phyloP scores from a whole-genome alignment of 2,888 invertebrate species.

The Eilema depressum region DNA sequence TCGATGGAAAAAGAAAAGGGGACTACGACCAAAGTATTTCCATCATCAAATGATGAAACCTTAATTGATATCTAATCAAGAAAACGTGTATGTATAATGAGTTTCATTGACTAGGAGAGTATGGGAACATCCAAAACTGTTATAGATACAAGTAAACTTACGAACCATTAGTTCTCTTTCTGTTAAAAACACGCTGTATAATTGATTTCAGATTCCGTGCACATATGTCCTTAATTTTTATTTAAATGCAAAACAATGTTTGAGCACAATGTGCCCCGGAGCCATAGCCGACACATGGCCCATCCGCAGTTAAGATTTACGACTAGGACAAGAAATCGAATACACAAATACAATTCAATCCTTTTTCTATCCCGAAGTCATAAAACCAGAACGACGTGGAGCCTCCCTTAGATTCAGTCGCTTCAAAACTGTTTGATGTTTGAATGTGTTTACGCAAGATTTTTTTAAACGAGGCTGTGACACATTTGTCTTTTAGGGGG shows the following conservation, averaged over 20 bases:
- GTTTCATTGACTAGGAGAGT: no score
- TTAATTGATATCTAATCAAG: not conserved
- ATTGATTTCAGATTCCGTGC: not conserved
- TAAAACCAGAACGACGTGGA: constrained; percentile 22
- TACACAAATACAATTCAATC: constrained; percentile 22
- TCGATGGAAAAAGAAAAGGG: not conserved
- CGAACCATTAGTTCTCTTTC: no score
- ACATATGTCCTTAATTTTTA: not conserved
- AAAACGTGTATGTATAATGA: no score
- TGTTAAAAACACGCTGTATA: not conserved
- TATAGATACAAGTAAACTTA: no score
- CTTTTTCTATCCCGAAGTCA: constrained; percentile 27
- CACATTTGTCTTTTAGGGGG: no score
- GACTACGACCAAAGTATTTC: not conserved
- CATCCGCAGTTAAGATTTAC: constrained; percentile 19
- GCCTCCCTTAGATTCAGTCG: constrained; percentile 15
- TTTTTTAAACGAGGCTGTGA: not conserved
- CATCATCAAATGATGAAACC: not conserved
- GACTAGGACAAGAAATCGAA: constrained; percentile 15
- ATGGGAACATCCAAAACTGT: no score
- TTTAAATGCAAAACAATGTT: not conserved
- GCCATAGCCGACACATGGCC: not conserved
- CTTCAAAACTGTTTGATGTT: constrained; percentile 17
- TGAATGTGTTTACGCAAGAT: constrained; percentile 7
- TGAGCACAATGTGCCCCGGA: not conserved